phyloP scores from a whole-genome alignment of 2,888 invertebrate species.

The Epirrhoe tristata region DNA sequence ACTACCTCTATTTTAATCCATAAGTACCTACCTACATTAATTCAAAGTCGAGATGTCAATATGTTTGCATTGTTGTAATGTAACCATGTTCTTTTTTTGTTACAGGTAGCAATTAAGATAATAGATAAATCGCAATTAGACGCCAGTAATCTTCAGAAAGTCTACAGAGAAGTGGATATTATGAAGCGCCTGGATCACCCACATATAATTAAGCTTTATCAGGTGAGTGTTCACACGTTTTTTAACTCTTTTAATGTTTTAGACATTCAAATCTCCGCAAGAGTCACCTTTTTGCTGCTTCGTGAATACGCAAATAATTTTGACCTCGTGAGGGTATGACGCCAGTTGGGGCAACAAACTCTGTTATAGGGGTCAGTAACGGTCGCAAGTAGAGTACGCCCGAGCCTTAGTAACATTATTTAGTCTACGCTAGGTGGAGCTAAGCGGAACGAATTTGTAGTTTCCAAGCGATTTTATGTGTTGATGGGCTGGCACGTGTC shows the following conservation, averaged over 20 bases:
- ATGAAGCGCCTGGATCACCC: constrained; percentile 99
- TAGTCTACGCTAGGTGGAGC: constrained; percentile 30
- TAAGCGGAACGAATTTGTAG: constrained; percentile 59
- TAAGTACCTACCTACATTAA: neutral
- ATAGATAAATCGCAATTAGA: constrained; percentile 97
- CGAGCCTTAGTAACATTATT: constrained; percentile 43
- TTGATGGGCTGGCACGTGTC: constrained; percentile 51
- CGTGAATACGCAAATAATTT: constrained; percentile 31
- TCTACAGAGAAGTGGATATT: constrained; percentile 98
- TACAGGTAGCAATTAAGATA: constrained; percentile 97
- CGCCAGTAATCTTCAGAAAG: constrained; percentile 96
- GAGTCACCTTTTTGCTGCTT: constrained; percentile 16
- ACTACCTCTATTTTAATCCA: neutral
- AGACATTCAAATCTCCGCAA: neutral
- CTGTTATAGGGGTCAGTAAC: constrained; percentile 48
- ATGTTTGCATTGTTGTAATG: constrained; percentile 8
- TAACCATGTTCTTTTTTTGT: constrained; percentile 57
- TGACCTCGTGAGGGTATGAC: constrained; percentile 36
- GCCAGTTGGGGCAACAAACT: constrained; percentile 41
- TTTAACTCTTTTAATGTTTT: constrained; percentile 10
- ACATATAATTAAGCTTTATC: constrained; percentile 98
- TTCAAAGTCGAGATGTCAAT: neutral
- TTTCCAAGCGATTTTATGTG: constrained; percentile 51
- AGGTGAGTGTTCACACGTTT: constrained; percentile 85
- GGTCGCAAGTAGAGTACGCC: constrained; percentile 49